Evolutionary conservation across 2,797 vertebrate species (phyloP).

Genomic region (Smutsia temminckii): DNA sequence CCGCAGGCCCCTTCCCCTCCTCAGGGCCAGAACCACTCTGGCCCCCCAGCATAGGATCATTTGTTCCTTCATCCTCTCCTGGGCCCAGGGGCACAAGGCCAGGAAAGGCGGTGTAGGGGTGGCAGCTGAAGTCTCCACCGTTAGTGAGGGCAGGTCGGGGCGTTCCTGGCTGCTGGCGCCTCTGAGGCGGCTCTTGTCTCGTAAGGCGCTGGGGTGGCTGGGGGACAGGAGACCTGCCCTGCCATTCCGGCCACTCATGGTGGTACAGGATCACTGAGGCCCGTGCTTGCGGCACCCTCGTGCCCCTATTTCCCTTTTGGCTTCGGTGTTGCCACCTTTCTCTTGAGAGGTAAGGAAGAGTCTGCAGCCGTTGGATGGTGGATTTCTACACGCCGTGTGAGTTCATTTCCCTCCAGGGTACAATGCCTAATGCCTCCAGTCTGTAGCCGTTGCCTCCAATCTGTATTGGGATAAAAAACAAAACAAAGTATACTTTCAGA

Average conservation of each 20-base stretch:
- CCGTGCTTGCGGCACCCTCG: not conserved
- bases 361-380: not conserved
- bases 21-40: not conserved
- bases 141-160: constrained; percentile 61
- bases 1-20: not conserved
- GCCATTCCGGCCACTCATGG: not conserved
- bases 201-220: not conserved
- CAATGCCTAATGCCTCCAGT: not conserved
- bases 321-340: not conserved
- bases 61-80: not conserved
- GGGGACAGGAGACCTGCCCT: not conserved
- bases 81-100: not conserved
- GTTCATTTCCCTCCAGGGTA: not conserved
- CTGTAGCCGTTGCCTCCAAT: not conserved
- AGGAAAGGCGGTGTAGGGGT: constrained; percentile 24
- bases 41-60: not conserved
- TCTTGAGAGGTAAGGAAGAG: not conserved
- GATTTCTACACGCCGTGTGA: not conserved
- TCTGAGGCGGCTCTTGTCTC: constrained; percentile 15
- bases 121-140: not conserved
- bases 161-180: constrained; percentile 47
- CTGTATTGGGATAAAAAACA: constrained; percentile 44
- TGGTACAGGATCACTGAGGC: not conserved
- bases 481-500: not conserved
- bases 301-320: not conserved